phyloP scores from a whole-genome alignment of 2,888 invertebrate genomes.

The Eupithecia pulchellata region DNA sequence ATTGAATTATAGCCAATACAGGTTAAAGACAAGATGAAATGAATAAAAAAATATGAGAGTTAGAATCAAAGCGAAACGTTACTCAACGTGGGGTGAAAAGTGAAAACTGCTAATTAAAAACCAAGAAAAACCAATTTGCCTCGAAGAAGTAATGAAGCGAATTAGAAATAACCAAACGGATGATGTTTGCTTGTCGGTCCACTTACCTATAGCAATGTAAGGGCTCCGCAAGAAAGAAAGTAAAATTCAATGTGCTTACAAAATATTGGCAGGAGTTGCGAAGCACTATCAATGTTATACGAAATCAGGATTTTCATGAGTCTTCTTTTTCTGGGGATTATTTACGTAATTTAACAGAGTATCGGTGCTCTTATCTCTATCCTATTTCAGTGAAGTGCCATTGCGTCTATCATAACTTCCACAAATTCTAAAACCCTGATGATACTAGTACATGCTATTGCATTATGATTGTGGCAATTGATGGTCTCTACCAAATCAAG shows the following conservation, averaged over 20 bases:
- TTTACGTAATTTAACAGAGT: slow-evolving; percentile 7
- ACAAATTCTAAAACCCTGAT: slow-evolving; percentile 27
- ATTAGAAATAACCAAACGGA: slow-evolving; percentile 63
- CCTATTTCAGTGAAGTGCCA: slow-evolving; percentile 18
- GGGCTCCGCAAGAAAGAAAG: slow-evolving; percentile 86
- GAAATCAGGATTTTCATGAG: slow-evolving; percentile 27
- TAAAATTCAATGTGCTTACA: slow-evolving; percentile 83
- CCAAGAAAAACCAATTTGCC: slow-evolving; percentile 53
- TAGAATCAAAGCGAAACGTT: slow-evolving; percentile 85
- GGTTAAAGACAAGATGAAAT: slow-evolving; percentile 49
- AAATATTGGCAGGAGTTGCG: slow-evolving; percentile 68
- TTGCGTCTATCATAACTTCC: slow-evolving; percentile 8
- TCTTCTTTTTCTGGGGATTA: slow-evolving; percentile 16
- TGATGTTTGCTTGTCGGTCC: slow-evolving; percentile 76
- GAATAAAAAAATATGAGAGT: slow-evolving; percentile 66
- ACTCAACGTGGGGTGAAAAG: slow-evolving; percentile 73
- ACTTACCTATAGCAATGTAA: slow-evolving; percentile 85
- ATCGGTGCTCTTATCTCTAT: slow-evolving; percentile 27
- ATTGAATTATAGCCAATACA: slow-evolving; percentile 42
- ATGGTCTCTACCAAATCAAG: slow-evolving; percentile 70
- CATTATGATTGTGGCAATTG: slow-evolving; percentile 79
- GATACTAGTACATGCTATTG: slow-evolving; percentile 69
- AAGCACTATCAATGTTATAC: slow-evolving; percentile 54
- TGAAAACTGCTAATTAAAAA: slow-evolving; percentile 68
- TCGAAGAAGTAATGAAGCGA: slow-evolving; percentile 67